Conservation (phyloP, 2,113 vertebrate genomes). For the Leptodactylus fuscus region DNA sequence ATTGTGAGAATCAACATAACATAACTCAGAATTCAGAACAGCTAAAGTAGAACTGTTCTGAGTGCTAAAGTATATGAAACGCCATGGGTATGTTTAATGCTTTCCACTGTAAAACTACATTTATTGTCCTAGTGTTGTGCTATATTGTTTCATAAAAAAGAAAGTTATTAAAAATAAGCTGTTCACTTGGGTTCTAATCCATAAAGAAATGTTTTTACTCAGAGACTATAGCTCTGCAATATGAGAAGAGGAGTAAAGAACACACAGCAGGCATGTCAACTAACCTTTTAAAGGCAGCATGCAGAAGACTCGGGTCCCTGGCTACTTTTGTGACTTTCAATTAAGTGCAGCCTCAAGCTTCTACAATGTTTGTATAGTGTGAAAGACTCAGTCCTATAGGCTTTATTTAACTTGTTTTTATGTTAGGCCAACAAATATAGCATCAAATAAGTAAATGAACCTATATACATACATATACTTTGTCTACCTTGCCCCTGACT, state of each 20-base stretch:
- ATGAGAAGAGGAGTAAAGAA: neutral
- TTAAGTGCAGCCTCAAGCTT: neutral
- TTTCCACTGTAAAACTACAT: conserved; percentile 25
- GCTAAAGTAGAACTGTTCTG: conserved; percentile 28
- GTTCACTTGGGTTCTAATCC: conserved; percentile 6
- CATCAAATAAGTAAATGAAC: neutral
- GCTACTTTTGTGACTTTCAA: neutral
- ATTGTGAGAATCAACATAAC: conserved; percentile 51
- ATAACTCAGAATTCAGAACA: conserved; percentile 54
- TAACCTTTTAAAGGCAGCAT: neutral
- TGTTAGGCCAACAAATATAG: neutral
- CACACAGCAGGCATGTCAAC: conserved; percentile 8
- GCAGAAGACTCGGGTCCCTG: neutral
- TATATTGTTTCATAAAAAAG: conserved; percentile 35
- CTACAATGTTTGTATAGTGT: neutral
- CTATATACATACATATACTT: no score
- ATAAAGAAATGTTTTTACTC: conserved; percentile 24
- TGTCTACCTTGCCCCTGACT: no score
- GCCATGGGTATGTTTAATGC: conserved; percentile 32
- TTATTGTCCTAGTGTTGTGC: conserved; percentile 25
- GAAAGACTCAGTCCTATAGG: neutral
- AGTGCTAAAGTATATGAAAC: conserved; percentile 22
- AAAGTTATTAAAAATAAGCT: conserved; percentile 35
- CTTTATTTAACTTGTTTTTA: neutral
- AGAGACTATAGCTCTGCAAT: neutral